A percentile compares a stretch with the other conserved stretches of the same genome.
Conservation (phyloP, 2,113 vertebrate species). For the Empidonax alnorum region DNA sequence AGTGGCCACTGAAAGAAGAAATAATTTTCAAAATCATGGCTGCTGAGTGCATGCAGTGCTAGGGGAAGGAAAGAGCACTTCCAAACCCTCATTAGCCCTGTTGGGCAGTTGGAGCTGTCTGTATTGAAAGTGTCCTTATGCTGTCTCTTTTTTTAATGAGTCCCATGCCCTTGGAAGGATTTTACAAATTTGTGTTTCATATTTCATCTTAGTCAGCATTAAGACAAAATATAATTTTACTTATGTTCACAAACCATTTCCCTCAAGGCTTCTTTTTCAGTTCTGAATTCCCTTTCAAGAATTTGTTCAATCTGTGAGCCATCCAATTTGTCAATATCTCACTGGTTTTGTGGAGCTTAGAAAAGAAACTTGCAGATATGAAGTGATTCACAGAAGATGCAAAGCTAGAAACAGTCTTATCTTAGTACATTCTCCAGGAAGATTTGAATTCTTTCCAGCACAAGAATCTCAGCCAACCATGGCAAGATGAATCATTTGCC, state of each 20-base stretch:
- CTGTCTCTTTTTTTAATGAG: neutral
- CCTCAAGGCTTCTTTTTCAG: neutral
- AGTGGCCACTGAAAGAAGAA: neutral
- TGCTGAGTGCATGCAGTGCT: neutral
- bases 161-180: neutral
- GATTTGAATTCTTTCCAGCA: neutral
- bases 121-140: neutral
- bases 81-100: neutral
- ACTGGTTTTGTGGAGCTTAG: neutral
- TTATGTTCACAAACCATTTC: neutral
- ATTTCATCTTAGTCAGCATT: conserved; percentile 35
- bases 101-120: neutral
- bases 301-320: neutral
- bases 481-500: conserved; percentile 1
- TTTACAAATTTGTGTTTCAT: neutral
- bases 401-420: neutral
- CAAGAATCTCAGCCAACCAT: neutral
- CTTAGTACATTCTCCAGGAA: neutral
- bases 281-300: neutral
- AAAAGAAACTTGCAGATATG: neutral
- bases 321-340: conserved; percentile 9
- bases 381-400: neutral
- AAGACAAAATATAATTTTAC: neutral
- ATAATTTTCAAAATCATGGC: neutral
- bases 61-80: neutral